phyloP scores from a whole-genome alignment of 2,888 invertebrate species.

The Xestia sexstrigata region DNA sequence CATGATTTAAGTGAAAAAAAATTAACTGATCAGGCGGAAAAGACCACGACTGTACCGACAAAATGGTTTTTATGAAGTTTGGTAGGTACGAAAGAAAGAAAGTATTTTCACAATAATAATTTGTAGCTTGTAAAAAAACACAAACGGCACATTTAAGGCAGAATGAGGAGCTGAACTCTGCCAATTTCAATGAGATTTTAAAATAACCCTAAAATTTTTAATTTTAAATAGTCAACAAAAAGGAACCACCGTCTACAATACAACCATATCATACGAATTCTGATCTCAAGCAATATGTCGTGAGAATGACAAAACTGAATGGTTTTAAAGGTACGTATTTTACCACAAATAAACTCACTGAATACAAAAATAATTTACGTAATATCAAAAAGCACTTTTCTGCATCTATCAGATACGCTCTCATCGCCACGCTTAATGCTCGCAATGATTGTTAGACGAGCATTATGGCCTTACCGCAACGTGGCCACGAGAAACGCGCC shows the following conservation, averaged over 20 bases:
- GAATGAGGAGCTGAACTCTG: not conserved
- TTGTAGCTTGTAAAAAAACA: not conserved
- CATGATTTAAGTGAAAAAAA: too few relatives aligned
- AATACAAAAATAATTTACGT: conserved; percentile 21
- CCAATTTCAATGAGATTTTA: not conserved
- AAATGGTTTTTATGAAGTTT: not conserved
- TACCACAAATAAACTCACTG: not conserved
- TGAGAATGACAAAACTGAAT: not conserved
- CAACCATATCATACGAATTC: too few relatives aligned
- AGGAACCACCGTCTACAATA: too few relatives aligned
- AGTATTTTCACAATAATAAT: not conserved
- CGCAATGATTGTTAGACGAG: conserved; percentile 71
- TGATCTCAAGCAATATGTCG: too few relatives aligned
- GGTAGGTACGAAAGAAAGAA: not conserved
- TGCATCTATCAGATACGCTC: conserved; percentile 51
- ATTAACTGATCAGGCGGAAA: too few relatives aligned
- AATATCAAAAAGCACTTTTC: conserved; percentile 32
- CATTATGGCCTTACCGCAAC: conserved; percentile 68
- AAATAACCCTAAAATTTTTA: not conserved
- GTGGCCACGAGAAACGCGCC: conserved; percentile 64
- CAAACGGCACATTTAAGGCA: not conserved
- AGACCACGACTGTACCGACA: too few relatives aligned
- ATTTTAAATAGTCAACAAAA: not conserved
- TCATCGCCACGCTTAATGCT: conserved; percentile 68
- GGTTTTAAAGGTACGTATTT: not conserved